Evolutionary conservation across 1,140 invertebrate species (phyloP).

Genomic region (Tigriopus japonicus): DNA sequence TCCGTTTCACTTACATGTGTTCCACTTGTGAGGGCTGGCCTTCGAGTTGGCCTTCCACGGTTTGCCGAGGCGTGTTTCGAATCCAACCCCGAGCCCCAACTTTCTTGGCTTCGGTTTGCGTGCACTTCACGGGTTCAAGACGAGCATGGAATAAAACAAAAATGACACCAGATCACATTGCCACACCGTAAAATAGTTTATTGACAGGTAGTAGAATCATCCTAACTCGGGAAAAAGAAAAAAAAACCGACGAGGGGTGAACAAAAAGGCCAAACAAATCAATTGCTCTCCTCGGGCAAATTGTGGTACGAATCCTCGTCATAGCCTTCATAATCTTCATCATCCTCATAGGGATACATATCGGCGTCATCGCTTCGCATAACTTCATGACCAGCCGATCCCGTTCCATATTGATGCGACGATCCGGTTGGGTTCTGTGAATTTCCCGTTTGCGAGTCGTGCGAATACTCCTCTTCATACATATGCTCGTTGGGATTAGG

Average conservation of each 20-base stretch:
- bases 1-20: constrained; percentile 50
- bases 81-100: constrained; percentile 50
- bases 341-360: not conserved
- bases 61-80: constrained; percentile 46
- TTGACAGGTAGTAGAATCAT: no score
- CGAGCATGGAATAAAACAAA: no score
- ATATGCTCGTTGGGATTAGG: not conserved
- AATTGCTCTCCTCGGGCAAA: not conserved
- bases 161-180: no score
- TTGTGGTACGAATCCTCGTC: constrained; percentile 9
- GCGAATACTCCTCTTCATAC: not conserved
- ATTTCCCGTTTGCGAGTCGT: not conserved
- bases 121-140: constrained; percentile 42
- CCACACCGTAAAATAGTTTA: not conserved
- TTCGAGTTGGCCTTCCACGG: constrained; percentile 47
- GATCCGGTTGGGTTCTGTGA: not conserved
- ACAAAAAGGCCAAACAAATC: not conserved
- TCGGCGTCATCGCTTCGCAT: not conserved
- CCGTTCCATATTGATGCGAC: not conserved
- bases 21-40: constrained; percentile 39
- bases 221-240: no score
- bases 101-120: constrained; percentile 41
- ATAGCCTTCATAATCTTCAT: constrained; percentile 5
- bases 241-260: not conserved
- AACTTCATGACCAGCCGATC: not conserved